Evolutionary conservation across 2,888 invertebrate species (phyloP), one percentile per base, ranked within the genome.

Genomic region (Notocelia uddmanniana): DNA sequence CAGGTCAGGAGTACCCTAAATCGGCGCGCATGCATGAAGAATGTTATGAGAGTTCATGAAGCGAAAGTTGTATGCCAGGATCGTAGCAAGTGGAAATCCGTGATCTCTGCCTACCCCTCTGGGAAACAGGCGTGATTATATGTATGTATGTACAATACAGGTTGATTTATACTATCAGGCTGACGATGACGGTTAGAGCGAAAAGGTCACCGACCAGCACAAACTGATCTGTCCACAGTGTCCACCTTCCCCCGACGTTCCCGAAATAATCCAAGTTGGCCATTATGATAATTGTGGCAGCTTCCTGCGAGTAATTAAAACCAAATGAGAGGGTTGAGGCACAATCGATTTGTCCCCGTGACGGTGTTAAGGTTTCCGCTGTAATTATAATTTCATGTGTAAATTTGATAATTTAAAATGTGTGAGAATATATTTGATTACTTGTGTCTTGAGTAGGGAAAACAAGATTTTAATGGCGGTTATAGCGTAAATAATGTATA

Each of bases 261-360:
- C 73, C 13, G 75, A 78, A 78, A 78, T 77, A 78, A 76, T 73
- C 34, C 59, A 52, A 54, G 78, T 81, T 90, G 91, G 91, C 85
- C 84, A 88, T 88, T 86, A 87, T 85, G 81, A 86, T 89, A 90
- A 90, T 89, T 87, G 83, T 83, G 78, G 80, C 83, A 79, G 90
- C 91, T 90, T 92, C 92, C 92, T 91, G 90, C 80, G 80, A 74
- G 83, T 92, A 92, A 92, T 92, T 89, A 91, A 87, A 85, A 90
- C 91, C 92, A 92, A 92, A 90, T 92, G 92, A 91, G 85, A 85
- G 90, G 89, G 90, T 90, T 86, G 84, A 45, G 72, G 37, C 62
- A 72, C 90, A 92, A 93, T 92, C 89, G 91, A 93, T 93, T 93
- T 89, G 90, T 83, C 78, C 79, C 90, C 90, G 90, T 93, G 89